Percentiles rank a stretch among this genome's conserved stretches.
phyloP scores from a whole-genome alignment of 2,113 vertebrate species.

The Poicephalus gulielmi region DNA sequence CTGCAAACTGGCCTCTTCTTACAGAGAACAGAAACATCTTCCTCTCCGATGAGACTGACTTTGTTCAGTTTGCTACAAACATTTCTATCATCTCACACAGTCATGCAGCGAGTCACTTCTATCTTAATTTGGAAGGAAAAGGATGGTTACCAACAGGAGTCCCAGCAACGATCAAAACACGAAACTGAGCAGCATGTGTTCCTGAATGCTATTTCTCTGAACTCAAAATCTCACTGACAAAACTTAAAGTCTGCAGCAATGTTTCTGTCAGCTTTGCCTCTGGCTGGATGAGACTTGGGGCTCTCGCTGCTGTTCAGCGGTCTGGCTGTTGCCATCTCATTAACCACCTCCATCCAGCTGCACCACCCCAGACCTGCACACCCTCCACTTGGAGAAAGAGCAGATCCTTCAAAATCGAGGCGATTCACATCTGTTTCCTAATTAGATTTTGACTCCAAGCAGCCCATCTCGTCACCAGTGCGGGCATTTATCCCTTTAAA shows the following conservation, averaged over 20 bases:
- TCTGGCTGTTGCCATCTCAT: background rate
- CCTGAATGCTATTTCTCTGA: background rate
- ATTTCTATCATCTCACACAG: background rate
- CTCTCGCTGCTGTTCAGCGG: background rate
- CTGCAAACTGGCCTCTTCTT: background rate
- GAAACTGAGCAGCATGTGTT: background rate
- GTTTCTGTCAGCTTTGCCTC: background rate
- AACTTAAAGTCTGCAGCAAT: background rate
- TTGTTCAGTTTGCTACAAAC: background rate
- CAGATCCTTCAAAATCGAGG: slow-evolving; percentile 16
- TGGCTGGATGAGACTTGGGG: background rate
- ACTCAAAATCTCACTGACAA: background rate
- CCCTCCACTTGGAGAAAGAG: background rate
- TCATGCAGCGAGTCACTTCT: background rate
- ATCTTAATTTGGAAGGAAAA: background rate
- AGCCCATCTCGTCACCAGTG: background rate
- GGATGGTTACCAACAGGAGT: background rate
- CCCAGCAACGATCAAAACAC: background rate
- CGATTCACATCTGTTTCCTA: background rate
- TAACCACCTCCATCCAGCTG: slow-evolving; percentile 11
- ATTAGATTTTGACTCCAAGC: background rate
- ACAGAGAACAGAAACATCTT: background rate
- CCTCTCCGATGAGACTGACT: background rate
- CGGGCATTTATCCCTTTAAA: accelerated
- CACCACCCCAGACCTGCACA: background rate